Evolutionary conservation across 1,140 invertebrate genomes (phyloP).

Genomic region (Solen grandis): DNA sequence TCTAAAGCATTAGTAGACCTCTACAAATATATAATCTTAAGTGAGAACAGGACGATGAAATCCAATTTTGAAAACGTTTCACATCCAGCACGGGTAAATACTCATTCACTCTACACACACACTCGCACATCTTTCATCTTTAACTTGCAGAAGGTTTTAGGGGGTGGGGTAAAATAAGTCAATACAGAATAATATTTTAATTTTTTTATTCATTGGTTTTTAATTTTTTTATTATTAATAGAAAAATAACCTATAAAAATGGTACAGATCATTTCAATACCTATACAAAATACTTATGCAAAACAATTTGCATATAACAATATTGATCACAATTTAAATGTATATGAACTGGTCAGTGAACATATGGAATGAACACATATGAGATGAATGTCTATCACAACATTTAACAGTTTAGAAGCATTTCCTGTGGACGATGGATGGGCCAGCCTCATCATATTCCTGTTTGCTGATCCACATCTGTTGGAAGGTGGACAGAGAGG

Average conservation of each 20-base stretch:
- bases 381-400: background rate
- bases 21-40: too few species aligned
- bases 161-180: too few species aligned
- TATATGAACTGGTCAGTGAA: background rate
- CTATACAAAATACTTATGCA: too few species aligned
- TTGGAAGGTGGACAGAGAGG: slow-evolving; percentile 85
- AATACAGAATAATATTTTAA: slow-evolving; percentile 29
- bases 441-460: slow-evolving; percentile 96
- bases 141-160: too few species aligned
- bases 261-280: too few species aligned
- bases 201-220: slow-evolving; percentile 28
- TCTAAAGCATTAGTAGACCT: too few species aligned
- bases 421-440: slow-evolving; percentile 96
- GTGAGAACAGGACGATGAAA: too few species aligned
- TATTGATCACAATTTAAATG: background rate
- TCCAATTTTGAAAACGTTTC: too few species aligned
- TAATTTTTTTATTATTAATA: slow-evolving; percentile 8
- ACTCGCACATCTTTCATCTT: too few species aligned
- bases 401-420: slow-evolving; percentile 90
- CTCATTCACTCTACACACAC: too few species aligned
- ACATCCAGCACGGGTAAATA: too few species aligned
- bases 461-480: slow-evolving; percentile 85
- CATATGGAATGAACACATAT: background rate
- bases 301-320: too few species aligned
- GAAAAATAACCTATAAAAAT: slow-evolving; percentile 45